Percentiles rank a stretch among this genome's conserved stretches.
Conservation (phyloP, 2,113 vertebrate species). For the Neodon shergylaensis region DNA sequence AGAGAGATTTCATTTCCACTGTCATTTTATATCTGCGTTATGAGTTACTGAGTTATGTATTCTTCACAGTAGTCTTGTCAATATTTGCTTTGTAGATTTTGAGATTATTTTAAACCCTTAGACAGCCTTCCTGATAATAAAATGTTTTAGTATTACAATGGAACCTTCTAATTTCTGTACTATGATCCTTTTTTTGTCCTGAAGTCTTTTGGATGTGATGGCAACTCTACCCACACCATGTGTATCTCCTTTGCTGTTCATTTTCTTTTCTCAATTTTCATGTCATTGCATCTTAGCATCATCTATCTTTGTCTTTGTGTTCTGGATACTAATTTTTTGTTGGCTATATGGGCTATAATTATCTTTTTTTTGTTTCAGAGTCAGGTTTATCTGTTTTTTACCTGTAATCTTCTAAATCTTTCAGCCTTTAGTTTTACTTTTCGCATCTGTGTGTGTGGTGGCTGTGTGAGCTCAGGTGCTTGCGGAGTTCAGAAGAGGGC, state of each 20-base stretch:
- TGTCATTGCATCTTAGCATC: background rate
- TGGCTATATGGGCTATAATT: no score
- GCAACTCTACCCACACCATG: background rate
- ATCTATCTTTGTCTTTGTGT: no score
- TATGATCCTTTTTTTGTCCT: background rate
- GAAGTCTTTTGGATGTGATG: slow-evolving; percentile 4
- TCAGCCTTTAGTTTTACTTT: no score
- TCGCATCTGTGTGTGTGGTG: background rate
- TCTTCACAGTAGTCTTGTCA: slow-evolving; percentile 42
- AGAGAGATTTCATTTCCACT: slow-evolving; percentile 30
- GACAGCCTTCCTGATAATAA: background rate
- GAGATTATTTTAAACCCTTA: slow-evolving; percentile 8
- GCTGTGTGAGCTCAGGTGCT: background rate
- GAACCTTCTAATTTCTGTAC: background rate
- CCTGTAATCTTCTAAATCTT: no score
- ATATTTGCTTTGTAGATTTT: slow-evolving; percentile 52
- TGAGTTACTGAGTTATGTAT: background rate
- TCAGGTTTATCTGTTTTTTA: no score
- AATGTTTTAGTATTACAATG: slow-evolving; percentile 1
- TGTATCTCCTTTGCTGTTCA: background rate
- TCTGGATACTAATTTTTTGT: no score
- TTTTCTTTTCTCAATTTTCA: background rate
- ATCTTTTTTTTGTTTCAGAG: no score
- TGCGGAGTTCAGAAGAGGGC: no score
- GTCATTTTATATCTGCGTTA: background rate